Evolutionary conservation across 2,888 invertebrate species (phyloP).

Genomic region (Andrena chrysosceles): DNA sequence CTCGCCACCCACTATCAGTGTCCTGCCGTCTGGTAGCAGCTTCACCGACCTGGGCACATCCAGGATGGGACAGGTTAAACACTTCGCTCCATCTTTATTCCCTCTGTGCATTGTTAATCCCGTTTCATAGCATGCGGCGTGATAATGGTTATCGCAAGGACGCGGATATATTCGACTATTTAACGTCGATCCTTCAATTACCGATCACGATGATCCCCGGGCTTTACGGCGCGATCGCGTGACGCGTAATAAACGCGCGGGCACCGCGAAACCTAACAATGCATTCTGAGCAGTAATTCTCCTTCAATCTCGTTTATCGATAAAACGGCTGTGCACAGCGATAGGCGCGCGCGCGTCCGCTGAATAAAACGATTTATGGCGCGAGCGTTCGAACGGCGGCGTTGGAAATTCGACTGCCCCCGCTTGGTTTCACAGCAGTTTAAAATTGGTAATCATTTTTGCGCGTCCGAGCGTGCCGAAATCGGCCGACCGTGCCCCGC

Average conservation of each 20-base stretch:
- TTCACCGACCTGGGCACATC: conserved; percentile 92
- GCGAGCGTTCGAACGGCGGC: background rate
- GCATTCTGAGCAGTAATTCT: background rate
- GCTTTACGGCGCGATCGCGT: background rate
- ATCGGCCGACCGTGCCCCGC: conserved; percentile 27
- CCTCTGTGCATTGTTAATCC: background rate
- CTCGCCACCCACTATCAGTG: conserved; percentile 98
- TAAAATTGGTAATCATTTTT: conserved; percentile 49
- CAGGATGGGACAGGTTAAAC: background rate
- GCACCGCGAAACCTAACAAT: background rate
- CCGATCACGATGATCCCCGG: too few relatives aligned
- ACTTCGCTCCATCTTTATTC: background rate
- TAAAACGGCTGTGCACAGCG: background rate
- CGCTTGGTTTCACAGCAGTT: conserved; percentile 25
- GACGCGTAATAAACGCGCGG: background rate
- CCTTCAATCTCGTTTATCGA: conserved; percentile 10
- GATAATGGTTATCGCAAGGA: too few relatives aligned
- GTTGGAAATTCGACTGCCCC: conserved; percentile 8
- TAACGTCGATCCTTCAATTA: too few relatives aligned
- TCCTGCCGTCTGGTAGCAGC: conserved; percentile 95
- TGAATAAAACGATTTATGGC: conserved; percentile 1
- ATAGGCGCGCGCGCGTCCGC: background rate
- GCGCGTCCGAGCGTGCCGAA: conserved; percentile 37
- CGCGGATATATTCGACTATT: too few relatives aligned
- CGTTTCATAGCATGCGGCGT: too few relatives aligned